Percentiles rank a stretch among this genome's conserved stretches.
Conservation (phyloP, 2,888 invertebrate genomes). For the Morpho achilles region DNA sequence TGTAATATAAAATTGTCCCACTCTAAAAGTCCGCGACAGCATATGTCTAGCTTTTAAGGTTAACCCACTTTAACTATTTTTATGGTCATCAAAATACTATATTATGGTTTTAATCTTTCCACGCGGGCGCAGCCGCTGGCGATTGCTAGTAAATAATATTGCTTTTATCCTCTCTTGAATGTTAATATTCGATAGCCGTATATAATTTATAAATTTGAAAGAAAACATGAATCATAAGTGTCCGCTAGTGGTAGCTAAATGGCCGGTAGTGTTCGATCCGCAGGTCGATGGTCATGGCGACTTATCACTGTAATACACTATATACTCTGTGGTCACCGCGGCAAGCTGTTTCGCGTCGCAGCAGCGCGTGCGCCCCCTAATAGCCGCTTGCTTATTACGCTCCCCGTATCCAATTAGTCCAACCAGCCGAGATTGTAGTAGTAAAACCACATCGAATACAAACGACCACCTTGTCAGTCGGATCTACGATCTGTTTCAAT, state of each 20-base stretch:
- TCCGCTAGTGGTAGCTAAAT: too few relatives aligned
- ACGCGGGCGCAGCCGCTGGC: too few relatives aligned
- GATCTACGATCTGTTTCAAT: conserved; percentile 14
- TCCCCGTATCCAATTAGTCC: conserved; percentile 60
- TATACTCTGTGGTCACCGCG: conserved; percentile 29
- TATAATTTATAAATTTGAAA: conserved; percentile 7
- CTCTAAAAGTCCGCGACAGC: too few relatives aligned
- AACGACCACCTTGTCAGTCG: conserved; percentile 29
- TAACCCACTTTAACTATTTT: too few relatives aligned
- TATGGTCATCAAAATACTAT: too few relatives aligned
- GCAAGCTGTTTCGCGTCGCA: conserved; percentile 25
- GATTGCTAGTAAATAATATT: too few relatives aligned
- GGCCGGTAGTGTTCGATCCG: conserved; percentile 1
- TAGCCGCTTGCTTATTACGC: conserved; percentile 41
- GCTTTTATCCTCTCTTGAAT: conserved; percentile 8
- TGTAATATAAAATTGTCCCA: too few relatives aligned
- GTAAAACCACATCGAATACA: conserved; percentile 32
- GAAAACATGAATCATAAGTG: conserved; percentile 1
- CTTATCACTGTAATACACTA: conserved; percentile 24
- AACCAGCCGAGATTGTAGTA: conserved; percentile 35
- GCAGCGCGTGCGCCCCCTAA: conserved; percentile 48
- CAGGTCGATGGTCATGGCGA: conserved; percentile 23
- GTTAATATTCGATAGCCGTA: conserved; percentile 10
- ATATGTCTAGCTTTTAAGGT: too few relatives aligned
- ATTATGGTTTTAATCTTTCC: too few relatives aligned